Evolutionary conservation across 2,113 vertebrate genomes (phyloP), one percentile per base, ranked within the genome.

Genomic region (Beaufortia kweichowensis): DNA sequence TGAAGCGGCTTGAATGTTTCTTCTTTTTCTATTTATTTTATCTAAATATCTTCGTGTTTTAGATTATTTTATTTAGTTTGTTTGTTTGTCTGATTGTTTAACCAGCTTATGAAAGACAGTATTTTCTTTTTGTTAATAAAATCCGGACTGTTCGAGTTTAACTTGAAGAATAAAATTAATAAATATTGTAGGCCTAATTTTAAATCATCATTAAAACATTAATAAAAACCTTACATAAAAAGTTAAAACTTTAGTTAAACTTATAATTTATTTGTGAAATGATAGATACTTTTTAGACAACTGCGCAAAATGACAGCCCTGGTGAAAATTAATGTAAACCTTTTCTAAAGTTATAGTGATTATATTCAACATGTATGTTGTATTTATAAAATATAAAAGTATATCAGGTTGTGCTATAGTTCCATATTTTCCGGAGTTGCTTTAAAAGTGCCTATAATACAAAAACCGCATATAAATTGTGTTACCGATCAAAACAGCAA

Each of bases 391-490:
- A 35, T 55, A 28, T 35, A n/a, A 12, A 55, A 23, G 55, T 15
- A 55, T 56, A 48, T 48, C 64, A 19, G 41, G 24, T 1, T 21
- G 55, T 59, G 33, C 55, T 53, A n/a, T n/a, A 21, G 48, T 21
- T 53, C n/a, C n/a, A n/a, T 53, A 21, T 53, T 53, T 53, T 53
- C 19, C 48, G 55, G 23, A 41, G 53, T 43, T 26, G 17, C 24
- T 72, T 21, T 6, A 59, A 71, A 71, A 26, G 33, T 33, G 21
- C 21, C 12, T 41, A 5, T 11, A 2, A 19, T 11, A n/a, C 53
- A 57, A 71, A 39, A 68, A n/a, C 66, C 53, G 19, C 53, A 26
- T n/a, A 50, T 9, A 7, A n/a, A 26, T 53, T 68, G 33, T 19
- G n/a, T 39, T 35, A 29, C 7, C 29, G 67, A 35, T 39, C 2